Conservation (phyloP, 2,113 vertebrate genomes). For the Scophthalmus maximus region DNA sequence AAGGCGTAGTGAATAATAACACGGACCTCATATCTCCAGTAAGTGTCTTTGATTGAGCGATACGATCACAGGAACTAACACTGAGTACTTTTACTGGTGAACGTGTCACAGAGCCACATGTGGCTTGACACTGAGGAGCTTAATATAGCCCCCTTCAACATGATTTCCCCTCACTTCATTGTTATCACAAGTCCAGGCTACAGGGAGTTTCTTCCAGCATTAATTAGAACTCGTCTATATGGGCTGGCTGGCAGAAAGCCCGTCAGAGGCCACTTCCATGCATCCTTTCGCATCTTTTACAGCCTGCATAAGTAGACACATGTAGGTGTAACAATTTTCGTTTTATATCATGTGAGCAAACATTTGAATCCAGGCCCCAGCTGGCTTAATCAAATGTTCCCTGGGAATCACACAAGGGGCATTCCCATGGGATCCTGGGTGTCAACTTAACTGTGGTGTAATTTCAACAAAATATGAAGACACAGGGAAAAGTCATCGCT, state of each 20-base stretch:
- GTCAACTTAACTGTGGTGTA: constrained; percentile 51
- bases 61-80: constrained; percentile 42
- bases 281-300: constrained; percentile 18
- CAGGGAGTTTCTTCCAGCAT: constrained; percentile 48
- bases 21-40: too few species aligned
- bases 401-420: constrained; percentile 57
- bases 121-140: constrained; percentile 61
- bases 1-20: background rate
- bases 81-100: constrained; percentile 6
- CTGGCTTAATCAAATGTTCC: constrained; percentile 62
- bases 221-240: constrained; percentile 67
- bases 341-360: constrained; percentile 55
- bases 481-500: background rate
- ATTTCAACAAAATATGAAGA: constrained; percentile 49
- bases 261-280: background rate
- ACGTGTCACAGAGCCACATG: constrained; percentile 30
- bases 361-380: constrained; percentile 59
- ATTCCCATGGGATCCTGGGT: constrained; percentile 62
- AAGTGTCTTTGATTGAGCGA: constrained; percentile 38
- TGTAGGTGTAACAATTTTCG: constrained; percentile 11
- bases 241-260: constrained; percentile 40
- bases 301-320: constrained; percentile 16
- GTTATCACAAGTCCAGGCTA: constrained; percentile 58
- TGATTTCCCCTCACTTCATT: constrained; percentile 60
- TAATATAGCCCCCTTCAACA: constrained; percentile 71